Evolutionary conservation across 2,113 vertebrate genomes (phyloP), one percentile per base, ranked within the genome.

Genomic region (Tachycineta bicolor): DNA sequence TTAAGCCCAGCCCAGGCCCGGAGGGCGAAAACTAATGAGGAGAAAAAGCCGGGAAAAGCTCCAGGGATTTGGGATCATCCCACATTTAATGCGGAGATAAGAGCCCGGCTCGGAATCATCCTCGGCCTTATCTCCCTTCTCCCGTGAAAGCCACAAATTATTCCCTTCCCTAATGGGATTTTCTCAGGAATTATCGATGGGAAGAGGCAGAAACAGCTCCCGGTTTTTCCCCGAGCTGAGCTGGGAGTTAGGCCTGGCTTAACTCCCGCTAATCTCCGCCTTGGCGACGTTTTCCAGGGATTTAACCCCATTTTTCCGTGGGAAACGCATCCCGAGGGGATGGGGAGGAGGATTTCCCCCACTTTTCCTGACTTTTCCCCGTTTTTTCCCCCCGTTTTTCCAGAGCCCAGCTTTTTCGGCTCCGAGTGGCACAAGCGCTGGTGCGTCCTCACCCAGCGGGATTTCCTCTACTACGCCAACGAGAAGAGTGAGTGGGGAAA

Each of bases 71-170:
- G 3, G 56, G 71, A 87, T 67, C 89, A 75, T 76, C 80, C 41
- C 89, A 12, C 39, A 3, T 50, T 94, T 92, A 95, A 85, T n/a
- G 55, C 1, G 12, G 83, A 85, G 83, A 85, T 85, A 85, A 96
- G 95, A 94, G 90, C 85, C 24, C 73, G 79, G 4, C 90, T 79
- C 15, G n/a, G 91, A 69, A 55, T 53, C 90, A 83, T 69, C 86
- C 91, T 1, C 11, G 5, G 73, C 60, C 93, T 95, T 87, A 96
- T 95, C 89, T 97, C 56, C 49, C 80, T 81, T 77, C 81, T 69
- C 29, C 76, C 39, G 90, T 63, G 92, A 89, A 89, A 91, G 91
- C 83, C 76, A 83, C 93, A 78, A 92, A 95, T 94, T 67, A 92
- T 92, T 93, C 93, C 83, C 93, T 87, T 65, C 84, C 91, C 90